phyloP scores from a whole-genome alignment of 2,113 vertebrate genomes.

The Trematomus loennbergii region DNA sequence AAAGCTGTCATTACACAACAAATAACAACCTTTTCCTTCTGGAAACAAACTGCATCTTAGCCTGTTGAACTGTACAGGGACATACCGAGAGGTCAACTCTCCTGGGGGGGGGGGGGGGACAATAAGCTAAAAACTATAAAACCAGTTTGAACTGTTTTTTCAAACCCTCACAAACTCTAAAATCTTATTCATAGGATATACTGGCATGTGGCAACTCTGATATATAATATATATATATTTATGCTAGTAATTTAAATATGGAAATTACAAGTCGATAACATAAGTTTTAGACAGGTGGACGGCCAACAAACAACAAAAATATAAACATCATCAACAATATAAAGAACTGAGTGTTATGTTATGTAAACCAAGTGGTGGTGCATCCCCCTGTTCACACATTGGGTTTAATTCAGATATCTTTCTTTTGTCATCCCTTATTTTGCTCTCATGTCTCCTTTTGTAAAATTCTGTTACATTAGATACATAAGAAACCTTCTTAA shows the following conservation, averaged over 20 bases:
- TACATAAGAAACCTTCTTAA: not conserved
- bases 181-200: slow-evolving; percentile 69
- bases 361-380: not conserved
- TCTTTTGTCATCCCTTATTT: not conserved
- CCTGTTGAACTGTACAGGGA: slow-evolving; percentile 63
- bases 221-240: slow-evolving; percentile 67
- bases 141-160: slow-evolving; percentile 43
- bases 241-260: slow-evolving; percentile 70
- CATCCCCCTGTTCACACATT: not conserved
- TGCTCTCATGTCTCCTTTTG: not conserved
- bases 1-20: slow-evolving; percentile 74
- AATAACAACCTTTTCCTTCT: slow-evolving; percentile 59
- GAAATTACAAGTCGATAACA: slow-evolving; percentile 57
- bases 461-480: too few relatives aligned
- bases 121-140: slow-evolving; percentile 50
- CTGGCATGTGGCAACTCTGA: slow-evolving; percentile 68
- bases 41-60: slow-evolving; percentile 60
- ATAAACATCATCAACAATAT: slow-evolving; percentile 16
- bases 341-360: not conserved
- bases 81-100: slow-evolving; percentile 75
- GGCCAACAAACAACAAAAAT: slow-evolving; percentile 28
- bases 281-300: slow-evolving; percentile 78
- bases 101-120: not conserved
- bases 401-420: not conserved
- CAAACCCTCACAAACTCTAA: slow-evolving; percentile 68